Conservation (phyloP, 2,797 vertebrate species). For the Anguilla obscura region DNA sequence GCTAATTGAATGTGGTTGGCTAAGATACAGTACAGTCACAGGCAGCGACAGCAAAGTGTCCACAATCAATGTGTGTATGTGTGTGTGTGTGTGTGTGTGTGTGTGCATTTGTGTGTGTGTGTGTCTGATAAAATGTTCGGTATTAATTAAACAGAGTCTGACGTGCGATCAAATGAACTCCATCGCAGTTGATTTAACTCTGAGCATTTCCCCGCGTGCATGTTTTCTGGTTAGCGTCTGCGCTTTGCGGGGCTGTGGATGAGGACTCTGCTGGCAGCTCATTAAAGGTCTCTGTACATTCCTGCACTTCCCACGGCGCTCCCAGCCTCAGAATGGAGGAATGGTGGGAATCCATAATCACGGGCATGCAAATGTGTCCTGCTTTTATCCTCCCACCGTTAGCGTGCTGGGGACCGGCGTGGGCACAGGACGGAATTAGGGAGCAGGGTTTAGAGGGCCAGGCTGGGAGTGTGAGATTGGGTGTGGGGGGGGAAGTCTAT, state of each 20-base stretch:
- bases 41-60: background rate
- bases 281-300: background rate
- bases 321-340: background rate
- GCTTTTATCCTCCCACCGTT: background rate
- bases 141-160: background rate
- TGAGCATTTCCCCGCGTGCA: background rate
- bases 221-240: background rate
- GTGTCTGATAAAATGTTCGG: background rate
- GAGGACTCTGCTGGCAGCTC: background rate
- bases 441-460: background rate
- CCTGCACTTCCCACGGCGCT: background rate
- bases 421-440: background rate
- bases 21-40: background rate
- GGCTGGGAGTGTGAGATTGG: background rate
- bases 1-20: no score
- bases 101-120: background rate
- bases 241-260: background rate
- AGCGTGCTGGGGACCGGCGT: background rate
- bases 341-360: background rate
- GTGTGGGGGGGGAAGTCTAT: background rate
- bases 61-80: background rate
- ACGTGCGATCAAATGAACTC: background rate
- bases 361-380: background rate
- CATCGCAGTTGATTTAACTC: background rate
- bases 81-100: conserved; percentile 25